phyloP scores from a whole-genome alignment of 2,888 invertebrate species.

The Clunio marinus region DNA sequence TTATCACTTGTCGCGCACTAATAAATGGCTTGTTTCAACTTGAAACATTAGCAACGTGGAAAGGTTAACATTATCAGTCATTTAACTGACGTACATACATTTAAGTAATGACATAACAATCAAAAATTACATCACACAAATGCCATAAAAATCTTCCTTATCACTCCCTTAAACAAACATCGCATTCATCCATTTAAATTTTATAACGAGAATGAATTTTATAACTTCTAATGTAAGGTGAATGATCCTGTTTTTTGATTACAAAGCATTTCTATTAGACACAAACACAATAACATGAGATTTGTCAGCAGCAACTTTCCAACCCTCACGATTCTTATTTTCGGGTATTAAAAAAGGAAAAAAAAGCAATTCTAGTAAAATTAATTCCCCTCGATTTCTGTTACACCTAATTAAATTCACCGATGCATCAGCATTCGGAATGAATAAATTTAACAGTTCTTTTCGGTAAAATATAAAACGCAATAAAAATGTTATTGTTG shows the following conservation, averaged over 20 bases:
- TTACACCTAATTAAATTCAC: constrained; percentile 11
- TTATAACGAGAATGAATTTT: no score
- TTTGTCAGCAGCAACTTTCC: neutral
- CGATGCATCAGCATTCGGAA: constrained; percentile 9
- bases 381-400: neutral
- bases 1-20: neutral
- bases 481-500: neutral
- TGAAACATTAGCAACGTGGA: neutral
- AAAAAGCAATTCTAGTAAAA: neutral
- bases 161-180: no score
- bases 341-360: no score
- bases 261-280: neutral
- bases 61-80: no score
- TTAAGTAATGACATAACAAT: no score
- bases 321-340: neutral
- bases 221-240: no score
- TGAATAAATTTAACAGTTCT: neutral
- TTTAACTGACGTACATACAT: no score
- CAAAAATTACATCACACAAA: no score
- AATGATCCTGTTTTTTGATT: constrained; percentile 11
- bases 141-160: no score
- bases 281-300: neutral
- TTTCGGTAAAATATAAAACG: neutral
- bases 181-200: no score
- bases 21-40: neutral